Base-by-base conservation (phyloP, 2,113 vertebrate genomes). In the Lates calcarifer region DNA sequence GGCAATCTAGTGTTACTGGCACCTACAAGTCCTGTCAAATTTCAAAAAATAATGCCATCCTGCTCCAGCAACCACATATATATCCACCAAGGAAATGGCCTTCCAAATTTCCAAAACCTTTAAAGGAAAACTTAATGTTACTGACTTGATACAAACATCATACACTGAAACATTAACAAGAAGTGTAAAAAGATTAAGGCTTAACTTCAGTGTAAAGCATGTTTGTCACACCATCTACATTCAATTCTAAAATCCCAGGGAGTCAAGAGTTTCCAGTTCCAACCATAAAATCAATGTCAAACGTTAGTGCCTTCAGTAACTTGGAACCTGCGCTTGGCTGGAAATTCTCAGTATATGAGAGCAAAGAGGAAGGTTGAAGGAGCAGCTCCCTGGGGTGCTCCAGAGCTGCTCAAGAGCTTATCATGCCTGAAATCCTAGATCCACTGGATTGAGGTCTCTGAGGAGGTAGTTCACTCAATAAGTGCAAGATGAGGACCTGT, bases 351-450 rank as follows among this genome's bases (percentile, higher is more conserved):
- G 51, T 2, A 24, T 2, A 24, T 61, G 2, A 56, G 62, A 24
- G 74, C 56, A 69, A 49, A 78, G 22, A 60, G 43, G 7, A 3
- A n/a, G 47, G 45, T 24, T 39, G 45, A 51, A n/a, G 64, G 63
- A 78, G 56, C 63, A 51, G 55, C 47, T 72, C 41, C 3, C 5
- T 2, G 8, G 6, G 75, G 81, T 5, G 60, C 26, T 64, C 17
- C 31, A 63, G 12, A 73, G 62, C 33, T 63, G 41, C 35, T 53
- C 39, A 49, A 29, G 67, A 67, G 45, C 41, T 79, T 61, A 81
- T 68, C 37, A 49, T 53, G 51, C 12, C 41, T 68, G 53, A 66
- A 75, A 79, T 39, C 24, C 8, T 47, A 58, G 51, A 60, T 74
- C 57, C n/a, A 22, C 26, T 58, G 41, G 41, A 60, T 10, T 65